phyloP scores from a whole-genome alignment of 2,797 vertebrate genomes.

The Euthynnus affinis region DNA sequence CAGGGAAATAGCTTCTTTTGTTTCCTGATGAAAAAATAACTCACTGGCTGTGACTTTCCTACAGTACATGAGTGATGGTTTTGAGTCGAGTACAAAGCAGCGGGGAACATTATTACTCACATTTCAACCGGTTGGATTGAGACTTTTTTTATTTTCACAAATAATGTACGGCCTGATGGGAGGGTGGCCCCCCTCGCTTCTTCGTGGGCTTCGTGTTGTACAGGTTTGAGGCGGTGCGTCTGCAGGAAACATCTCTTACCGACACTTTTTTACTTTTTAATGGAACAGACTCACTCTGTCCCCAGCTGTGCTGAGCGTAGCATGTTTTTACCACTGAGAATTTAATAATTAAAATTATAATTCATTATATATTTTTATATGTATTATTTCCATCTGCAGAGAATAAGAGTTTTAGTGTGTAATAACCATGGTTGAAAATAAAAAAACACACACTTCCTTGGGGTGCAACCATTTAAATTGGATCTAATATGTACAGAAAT shows the following conservation, averaged over 20 bases:
- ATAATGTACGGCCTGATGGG: slow-evolving; percentile 18
- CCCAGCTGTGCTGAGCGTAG: background rate
- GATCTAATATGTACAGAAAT: background rate
- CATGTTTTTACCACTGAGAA: slow-evolving; percentile 4
- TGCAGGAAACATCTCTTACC: slow-evolving; percentile 12
- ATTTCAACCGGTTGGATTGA: slow-evolving; percentile 39
- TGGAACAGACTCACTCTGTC: slow-evolving; percentile 2
- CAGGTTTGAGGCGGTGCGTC: slow-evolving; percentile 24
- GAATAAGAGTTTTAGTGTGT: background rate
- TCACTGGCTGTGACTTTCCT: slow-evolving; percentile 48
- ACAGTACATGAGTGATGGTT: slow-evolving; percentile 49
- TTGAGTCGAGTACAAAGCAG: slow-evolving; percentile 56
- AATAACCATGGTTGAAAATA: slow-evolving; percentile 4
- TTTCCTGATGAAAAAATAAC: slow-evolving; percentile 66
- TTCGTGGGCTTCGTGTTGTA: background rate
- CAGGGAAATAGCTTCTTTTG: slow-evolving; percentile 63
- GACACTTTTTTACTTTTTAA: slow-evolving; percentile 36
- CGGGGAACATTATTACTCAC: slow-evolving; percentile 39
- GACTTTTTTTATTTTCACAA: background rate
- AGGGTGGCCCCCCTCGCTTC: slow-evolving; percentile 5
- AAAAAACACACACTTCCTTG: slow-evolving; percentile 7
- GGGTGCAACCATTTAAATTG: slow-evolving; percentile 22
- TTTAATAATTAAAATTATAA: slow-evolving; percentile 21
- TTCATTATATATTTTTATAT: slow-evolving; percentile 21
- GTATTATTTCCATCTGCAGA: slow-evolving; percentile 8